Conservation (phyloP, 1,140 invertebrate species). For the Stenopsyche tienmushanensis region DNA sequence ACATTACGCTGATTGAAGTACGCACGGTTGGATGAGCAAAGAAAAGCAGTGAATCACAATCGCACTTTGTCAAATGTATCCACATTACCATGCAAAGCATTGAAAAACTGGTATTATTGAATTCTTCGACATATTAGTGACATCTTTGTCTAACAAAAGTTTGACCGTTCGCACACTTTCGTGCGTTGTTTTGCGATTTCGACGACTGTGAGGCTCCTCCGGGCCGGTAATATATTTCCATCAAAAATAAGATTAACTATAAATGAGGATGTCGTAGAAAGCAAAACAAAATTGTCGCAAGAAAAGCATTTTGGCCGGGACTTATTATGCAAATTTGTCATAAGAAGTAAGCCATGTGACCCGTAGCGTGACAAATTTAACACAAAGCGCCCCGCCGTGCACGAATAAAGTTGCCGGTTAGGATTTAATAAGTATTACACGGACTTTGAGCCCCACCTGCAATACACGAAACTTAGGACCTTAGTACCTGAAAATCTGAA, state of each 20-base stretch:
- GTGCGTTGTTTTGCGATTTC: not conserved
- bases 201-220: not conserved
- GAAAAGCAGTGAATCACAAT: not conserved
- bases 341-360: not conserved
- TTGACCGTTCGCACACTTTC: not conserved
- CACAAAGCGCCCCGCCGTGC: not conserved
- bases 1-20: not conserved
- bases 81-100: not conserved
- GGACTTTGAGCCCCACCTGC: not conserved
- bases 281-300: not conserved
- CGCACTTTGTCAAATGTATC: not conserved
- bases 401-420: not conserved
- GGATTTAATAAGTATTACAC: slow-evolving; percentile 17
- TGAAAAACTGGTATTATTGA: not conserved
- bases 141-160: not conserved
- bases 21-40: not conserved
- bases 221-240: not conserved
- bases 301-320: too few relatives aligned
- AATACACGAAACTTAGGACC: not conserved
- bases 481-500: not conserved
- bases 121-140: not conserved
- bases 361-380: not conserved
- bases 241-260: not conserved
- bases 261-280: not conserved
- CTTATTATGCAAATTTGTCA: not conserved